Percentiles rank a stretch among this genome's conserved stretches.
These are phyloP conservation scores for Phaethornis superciliosus DNA, from an alignment of 2,113 vertebrate genomes.

Conservation along the genomic window DNA sequence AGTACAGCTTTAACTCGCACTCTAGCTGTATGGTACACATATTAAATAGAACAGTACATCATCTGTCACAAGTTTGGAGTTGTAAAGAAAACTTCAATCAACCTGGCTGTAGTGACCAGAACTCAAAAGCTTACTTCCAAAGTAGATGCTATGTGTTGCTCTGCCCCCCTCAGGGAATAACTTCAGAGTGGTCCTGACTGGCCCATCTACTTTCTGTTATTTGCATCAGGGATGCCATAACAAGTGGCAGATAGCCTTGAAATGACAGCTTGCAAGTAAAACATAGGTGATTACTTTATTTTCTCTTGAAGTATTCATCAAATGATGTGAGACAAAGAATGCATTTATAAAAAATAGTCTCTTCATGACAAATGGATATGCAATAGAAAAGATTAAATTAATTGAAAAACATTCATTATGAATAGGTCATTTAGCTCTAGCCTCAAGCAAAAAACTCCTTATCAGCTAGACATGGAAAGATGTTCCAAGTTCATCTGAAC, in stretches of 20 bases:
- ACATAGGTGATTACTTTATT: background rate
- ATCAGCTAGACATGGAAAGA: background rate
- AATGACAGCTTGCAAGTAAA: background rate
- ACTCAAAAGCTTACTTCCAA: background rate
- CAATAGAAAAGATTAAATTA: constrained; percentile 53
- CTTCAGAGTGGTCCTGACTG: background rate
- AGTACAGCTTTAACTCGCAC: background rate
- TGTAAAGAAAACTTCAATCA: background rate
- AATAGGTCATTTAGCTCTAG: constrained; percentile 44
- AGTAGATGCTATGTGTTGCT: background rate
- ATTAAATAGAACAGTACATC: background rate
- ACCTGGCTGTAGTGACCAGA: background rate
- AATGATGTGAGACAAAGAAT: background rate
- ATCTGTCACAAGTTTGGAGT: background rate
- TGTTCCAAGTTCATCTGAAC: background rate
- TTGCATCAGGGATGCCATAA: background rate
- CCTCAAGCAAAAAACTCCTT: constrained; percentile 15
- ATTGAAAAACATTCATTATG: constrained; percentile 30
- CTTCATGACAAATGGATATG: constrained; percentile 6
- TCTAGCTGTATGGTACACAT: background rate
- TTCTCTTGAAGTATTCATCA: constrained; percentile 9
- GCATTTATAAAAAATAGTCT: background rate
- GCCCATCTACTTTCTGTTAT: background rate
- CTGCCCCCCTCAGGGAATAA: background rate
- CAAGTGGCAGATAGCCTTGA: background rate